phyloP scores from a whole-genome alignment of 2,888 invertebrate species.

The Fragum fragum region DNA sequence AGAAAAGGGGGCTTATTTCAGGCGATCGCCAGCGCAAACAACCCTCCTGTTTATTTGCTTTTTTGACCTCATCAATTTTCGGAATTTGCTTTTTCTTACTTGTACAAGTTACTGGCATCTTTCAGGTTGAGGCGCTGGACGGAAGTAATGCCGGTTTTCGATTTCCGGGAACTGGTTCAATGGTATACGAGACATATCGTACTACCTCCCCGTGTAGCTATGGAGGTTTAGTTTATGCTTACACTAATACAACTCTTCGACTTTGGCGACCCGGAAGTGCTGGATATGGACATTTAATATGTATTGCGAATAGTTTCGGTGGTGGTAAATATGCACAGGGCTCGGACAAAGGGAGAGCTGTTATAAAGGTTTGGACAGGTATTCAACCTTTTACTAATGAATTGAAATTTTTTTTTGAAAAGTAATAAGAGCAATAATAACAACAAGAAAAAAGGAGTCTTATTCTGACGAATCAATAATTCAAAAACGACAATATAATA shows the following conservation, averaged over 20 bases:
- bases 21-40: too few relatives aligned
- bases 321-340: conserved; percentile 13
- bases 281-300: background rate
- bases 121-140: conserved; percentile 8
- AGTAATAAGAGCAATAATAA: too few relatives aligned
- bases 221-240: conserved; percentile 32
- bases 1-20: too few relatives aligned
- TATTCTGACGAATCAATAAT: too few relatives aligned
- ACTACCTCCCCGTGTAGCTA: conserved; percentile 8
- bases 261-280: conserved; percentile 22
- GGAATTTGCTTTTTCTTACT: too few relatives aligned
- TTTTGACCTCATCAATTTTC: too few relatives aligned
- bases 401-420: too few relatives aligned
- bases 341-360: background rate
- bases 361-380: conserved; percentile 22
- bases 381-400: background rate
- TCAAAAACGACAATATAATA: too few relatives aligned
- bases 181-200: background rate
- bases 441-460: too few relatives aligned
- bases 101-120: too few relatives aligned
- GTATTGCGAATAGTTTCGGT: conserved; percentile 23
- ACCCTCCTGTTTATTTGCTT: too few relatives aligned
- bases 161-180: conserved; percentile 20
- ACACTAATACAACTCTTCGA: conserved; percentile 19
- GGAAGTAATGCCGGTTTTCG: conserved; percentile 29